These are phyloP conservation scores for Selene dorsalis DNA, from an alignment of 2,797 vertebrate genomes.

Conservation along the genomic window DNA sequence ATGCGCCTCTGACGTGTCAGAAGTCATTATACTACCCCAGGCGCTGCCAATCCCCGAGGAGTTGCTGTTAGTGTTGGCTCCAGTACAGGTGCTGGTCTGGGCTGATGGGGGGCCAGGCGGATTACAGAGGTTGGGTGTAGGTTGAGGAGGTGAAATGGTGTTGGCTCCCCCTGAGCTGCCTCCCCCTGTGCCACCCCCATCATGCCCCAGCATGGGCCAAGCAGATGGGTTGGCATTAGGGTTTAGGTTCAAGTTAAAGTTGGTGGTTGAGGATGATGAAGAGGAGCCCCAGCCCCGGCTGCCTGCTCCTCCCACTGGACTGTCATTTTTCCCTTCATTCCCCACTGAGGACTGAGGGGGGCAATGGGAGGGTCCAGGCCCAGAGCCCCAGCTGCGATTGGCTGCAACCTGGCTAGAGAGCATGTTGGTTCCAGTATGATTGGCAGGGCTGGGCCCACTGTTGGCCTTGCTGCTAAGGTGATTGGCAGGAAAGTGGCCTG, in stretches of 20 bases:
- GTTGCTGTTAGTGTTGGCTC: slow-evolving; percentile 86
- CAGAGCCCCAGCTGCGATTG: slow-evolving; percentile 90
- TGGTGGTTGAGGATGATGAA: slow-evolving; percentile 90
- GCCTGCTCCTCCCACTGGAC: slow-evolving; percentile 87
- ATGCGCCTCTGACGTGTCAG: slow-evolving; percentile 88
- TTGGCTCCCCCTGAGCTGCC: slow-evolving; percentile 93
- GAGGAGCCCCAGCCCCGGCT: slow-evolving; percentile 92
- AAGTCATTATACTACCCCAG: slow-evolving; percentile 92
- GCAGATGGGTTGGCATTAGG: slow-evolving; percentile 97
- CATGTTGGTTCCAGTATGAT: slow-evolving; percentile 88
- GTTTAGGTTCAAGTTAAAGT: slow-evolving; percentile 99
- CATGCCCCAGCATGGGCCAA: slow-evolving; percentile 96
- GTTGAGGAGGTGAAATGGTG: slow-evolving; percentile 82
- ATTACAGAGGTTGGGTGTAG: slow-evolving; percentile 80
- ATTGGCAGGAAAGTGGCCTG: slow-evolving; percentile 86
- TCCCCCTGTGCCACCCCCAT: slow-evolving; percentile 90
- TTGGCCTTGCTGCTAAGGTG: slow-evolving; percentile 81
- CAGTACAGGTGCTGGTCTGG: slow-evolving; percentile 81
- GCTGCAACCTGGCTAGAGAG: slow-evolving; percentile 90
- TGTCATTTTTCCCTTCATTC: slow-evolving; percentile 88
- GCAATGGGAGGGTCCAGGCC: slow-evolving; percentile 79
- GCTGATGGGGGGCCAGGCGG: slow-evolving; percentile 72
- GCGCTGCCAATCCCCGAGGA: slow-evolving; percentile 91
- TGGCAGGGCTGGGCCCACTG: slow-evolving; percentile 84
- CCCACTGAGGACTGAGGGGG: slow-evolving; percentile 78